Evolutionary conservation across 2,113 vertebrate genomes (phyloP).

Genomic region (Sylvilagus bachmani): DNA sequence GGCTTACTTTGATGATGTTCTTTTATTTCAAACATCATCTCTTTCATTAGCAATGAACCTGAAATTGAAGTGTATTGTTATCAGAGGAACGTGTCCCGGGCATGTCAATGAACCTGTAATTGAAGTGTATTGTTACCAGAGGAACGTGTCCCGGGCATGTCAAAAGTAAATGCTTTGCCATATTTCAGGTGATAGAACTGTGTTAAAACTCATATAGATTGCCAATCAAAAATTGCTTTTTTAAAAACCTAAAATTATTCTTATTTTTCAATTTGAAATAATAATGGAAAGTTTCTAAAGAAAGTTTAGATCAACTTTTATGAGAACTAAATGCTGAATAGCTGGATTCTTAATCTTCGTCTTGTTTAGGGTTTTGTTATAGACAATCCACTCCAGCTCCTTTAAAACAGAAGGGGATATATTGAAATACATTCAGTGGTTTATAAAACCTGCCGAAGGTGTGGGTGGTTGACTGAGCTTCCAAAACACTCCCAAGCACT

Average conservation of each 20-base stretch:
- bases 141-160: background rate
- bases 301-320: background rate
- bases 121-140: background rate
- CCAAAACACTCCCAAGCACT: background rate
- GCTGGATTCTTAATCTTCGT: background rate
- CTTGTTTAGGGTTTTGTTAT: background rate
- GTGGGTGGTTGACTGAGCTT: background rate
- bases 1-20: conserved; percentile 1
- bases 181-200: background rate
- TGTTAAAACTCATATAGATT: background rate
- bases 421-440: background rate
- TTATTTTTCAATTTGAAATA: conserved; percentile 31
- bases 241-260: background rate
- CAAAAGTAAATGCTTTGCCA: background rate
- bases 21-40: background rate
- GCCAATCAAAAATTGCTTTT: background rate
- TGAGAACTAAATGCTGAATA: conserved; percentile 26
- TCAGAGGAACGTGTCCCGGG: background rate
- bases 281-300: background rate
- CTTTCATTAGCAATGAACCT: background rate
- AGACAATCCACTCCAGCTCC: background rate
- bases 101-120: background rate
- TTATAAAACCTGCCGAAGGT: background rate
- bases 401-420: background rate
- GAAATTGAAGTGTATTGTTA: conserved; percentile 12